Conservation (phyloP, 2,113 vertebrate genomes). For the Patagioenas fasciata region DNA sequence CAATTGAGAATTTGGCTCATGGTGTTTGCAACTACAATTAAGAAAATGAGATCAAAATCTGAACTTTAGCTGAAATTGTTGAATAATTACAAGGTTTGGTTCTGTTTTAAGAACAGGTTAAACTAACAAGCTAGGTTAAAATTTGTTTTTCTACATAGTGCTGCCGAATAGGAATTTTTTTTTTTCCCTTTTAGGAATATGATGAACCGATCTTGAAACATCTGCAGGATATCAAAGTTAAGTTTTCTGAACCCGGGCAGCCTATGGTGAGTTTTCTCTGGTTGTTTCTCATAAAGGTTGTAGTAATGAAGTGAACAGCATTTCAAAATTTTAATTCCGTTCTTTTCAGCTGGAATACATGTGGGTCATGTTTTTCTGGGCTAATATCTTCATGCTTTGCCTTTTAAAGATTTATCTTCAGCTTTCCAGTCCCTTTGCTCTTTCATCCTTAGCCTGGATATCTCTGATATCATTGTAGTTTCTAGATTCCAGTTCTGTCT, state of each 20-base stretch:
- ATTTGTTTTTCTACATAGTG: not conserved
- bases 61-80: not conserved
- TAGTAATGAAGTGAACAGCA: not conserved
- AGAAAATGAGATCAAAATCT: not conserved
- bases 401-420: not conserved
- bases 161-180: not conserved
- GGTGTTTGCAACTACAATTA: not conserved
- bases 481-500: not conserved
- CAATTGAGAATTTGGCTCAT: not conserved
- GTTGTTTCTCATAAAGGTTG: not conserved
- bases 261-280: constrained; percentile 86
- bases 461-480: not conserved
- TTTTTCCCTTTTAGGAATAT: constrained; percentile 82
- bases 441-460: not conserved
- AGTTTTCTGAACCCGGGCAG: constrained; percentile 92
- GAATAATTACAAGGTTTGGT: not conserved
- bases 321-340: not conserved
- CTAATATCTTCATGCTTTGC: not conserved
- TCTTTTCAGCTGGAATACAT: not conserved
- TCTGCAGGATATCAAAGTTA: constrained; percentile 95
- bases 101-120: not conserved
- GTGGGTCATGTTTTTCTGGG: not conserved
- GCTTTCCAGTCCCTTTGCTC: not conserved
- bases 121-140: not conserved
- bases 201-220: constrained; percentile 97